Evolutionary conservation across 2,888 invertebrate species (phyloP), one percentile per base, ranked within the genome.

Genomic region (Ptilodon capucinus): DNA sequence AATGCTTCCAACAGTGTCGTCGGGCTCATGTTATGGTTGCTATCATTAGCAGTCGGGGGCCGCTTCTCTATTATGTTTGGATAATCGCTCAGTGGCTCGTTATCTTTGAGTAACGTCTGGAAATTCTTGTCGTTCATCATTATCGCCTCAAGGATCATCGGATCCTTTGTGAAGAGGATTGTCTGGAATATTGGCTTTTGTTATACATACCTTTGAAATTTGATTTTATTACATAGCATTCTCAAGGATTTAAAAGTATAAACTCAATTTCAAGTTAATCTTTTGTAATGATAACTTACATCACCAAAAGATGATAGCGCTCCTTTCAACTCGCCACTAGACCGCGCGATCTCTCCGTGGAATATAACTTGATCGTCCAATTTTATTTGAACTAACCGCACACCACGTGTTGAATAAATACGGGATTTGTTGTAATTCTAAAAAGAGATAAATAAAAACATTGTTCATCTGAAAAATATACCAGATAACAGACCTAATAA

Each of bases 401-500:
- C 95, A 40, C 97, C 97, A 50, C 96, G 92, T 48, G 94, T 93
- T 0, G 96, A 95, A 81, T 97, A 95, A 62, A 97, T 96, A 51
- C 97, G 91, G 0, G 97, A 97, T 81, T 97, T 97, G 81, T 97
- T 97, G 81, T 97, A 97, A 79, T 97, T 97, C 97, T 97, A 82
- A 23, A 86, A 66, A 42, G 19, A 42, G 16, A 13, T 19, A n/a
- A 28, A 34, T n/a, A n/a, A n/a, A n/a, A n/a, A n/a, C n/a, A n/a
- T n/a, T n/a, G n/a, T n/a, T n/a, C n/a, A n/a, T n/a, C n/a, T n/a
- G n/a, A n/a, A n/a, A n/a, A n/a, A n/a, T n/a, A n/a, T n/a, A n/a
- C n/a, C n/a, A n/a, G n/a, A n/a, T n/a, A n/a, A n/a, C n/a, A n/a
- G n/a, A n/a, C n/a, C n/a, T n/a, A n/a, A n/a, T n/a, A n/a, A n/a